Evolutionary conservation across 1,140 invertebrate species (phyloP).

Genomic region (Armadillidium nasatum): DNA sequence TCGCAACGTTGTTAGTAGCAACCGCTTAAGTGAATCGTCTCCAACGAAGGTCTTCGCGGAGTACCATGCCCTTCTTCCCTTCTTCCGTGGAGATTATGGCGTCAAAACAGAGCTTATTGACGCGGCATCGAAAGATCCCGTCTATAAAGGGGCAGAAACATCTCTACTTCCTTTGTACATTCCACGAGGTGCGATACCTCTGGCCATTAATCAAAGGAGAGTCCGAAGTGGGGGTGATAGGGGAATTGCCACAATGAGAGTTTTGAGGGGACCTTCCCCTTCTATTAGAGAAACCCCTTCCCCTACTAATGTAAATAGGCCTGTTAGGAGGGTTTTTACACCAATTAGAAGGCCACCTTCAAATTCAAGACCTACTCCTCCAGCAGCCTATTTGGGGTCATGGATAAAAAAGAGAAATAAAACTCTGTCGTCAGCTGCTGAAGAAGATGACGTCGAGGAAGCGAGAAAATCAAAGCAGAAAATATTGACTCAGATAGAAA

Average conservation of each 20-base stretch:
- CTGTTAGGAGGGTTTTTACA: not conserved
- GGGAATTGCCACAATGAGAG: not conserved
- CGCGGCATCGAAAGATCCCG: constrained; percentile 36
- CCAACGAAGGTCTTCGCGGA: constrained; percentile 16
- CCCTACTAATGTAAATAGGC: not conserved
- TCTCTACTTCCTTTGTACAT: constrained; percentile 42
- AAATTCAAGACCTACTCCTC: not conserved
- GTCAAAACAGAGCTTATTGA: constrained; percentile 31
- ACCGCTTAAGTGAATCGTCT: not conserved
- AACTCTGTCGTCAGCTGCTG: not conserved
- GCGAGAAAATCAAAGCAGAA: not conserved
- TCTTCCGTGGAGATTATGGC: constrained; percentile 37
- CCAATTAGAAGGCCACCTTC: not conserved
- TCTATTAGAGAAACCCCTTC: not conserved
- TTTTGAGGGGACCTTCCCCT: not conserved
- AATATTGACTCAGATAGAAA: not conserved
- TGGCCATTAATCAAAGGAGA: not conserved
- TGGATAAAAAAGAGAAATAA: not conserved
- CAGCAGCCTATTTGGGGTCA: not conserved
- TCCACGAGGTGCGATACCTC: constrained; percentile 36
- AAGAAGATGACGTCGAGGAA: not conserved
- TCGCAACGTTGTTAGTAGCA: not conserved
- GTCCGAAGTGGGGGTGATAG: not conserved
- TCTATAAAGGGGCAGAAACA: constrained; percentile 38
- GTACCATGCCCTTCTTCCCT: constrained; percentile 35